Evolutionary conservation across 2,888 invertebrate genomes (phyloP).

Genomic region (Gasteruption jaculator): DNA sequence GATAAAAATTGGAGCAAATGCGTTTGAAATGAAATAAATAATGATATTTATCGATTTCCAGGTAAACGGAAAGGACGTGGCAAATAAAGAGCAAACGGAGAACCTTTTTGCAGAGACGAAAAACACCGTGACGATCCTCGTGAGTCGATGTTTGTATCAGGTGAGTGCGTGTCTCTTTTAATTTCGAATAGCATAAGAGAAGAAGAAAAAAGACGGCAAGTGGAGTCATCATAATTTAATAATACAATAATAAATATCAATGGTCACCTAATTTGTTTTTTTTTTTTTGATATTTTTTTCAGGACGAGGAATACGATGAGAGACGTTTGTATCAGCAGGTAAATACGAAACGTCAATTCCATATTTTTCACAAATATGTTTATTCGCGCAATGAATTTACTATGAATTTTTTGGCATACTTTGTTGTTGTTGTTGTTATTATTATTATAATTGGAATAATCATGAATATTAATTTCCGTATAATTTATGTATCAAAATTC

Average conservation of each 20-base stretch:
- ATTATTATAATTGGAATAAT: too few relatives aligned
- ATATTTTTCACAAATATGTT: background rate
- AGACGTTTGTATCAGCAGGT: slow-evolving; percentile 44
- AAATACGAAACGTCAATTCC: slow-evolving; percentile 18
- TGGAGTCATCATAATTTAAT: too few relatives aligned
- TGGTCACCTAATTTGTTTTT: background rate
- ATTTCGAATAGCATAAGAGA: too few relatives aligned
- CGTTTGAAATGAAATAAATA: too few relatives aligned
- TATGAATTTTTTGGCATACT: too few relatives aligned
- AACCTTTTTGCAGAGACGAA: slow-evolving; percentile 59
- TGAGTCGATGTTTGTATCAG: slow-evolving; percentile 59
- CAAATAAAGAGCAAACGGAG: slow-evolving; percentile 60
- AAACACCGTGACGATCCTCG: slow-evolving; percentile 58
- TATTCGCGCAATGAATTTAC: too few relatives aligned
- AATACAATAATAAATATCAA: background rate
- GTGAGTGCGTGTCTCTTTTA: slow-evolving; percentile 46
- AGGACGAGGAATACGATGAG: slow-evolving; percentile 47
- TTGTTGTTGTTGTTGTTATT: too few relatives aligned
- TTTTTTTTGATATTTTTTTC: slow-evolving; percentile 23
- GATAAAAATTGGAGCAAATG: too few relatives aligned
- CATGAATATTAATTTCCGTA: too few relatives aligned
- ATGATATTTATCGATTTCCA: slow-evolving; percentile 31
- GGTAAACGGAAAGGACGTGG: slow-evolving; percentile 61
- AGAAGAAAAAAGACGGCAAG: too few relatives aligned
- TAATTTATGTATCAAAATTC: too few relatives aligned